Evolutionary conservation across 2,797 vertebrate species (phyloP), one percentile per base, ranked within the genome.

Genomic region (Squalus acanthias): DNA sequence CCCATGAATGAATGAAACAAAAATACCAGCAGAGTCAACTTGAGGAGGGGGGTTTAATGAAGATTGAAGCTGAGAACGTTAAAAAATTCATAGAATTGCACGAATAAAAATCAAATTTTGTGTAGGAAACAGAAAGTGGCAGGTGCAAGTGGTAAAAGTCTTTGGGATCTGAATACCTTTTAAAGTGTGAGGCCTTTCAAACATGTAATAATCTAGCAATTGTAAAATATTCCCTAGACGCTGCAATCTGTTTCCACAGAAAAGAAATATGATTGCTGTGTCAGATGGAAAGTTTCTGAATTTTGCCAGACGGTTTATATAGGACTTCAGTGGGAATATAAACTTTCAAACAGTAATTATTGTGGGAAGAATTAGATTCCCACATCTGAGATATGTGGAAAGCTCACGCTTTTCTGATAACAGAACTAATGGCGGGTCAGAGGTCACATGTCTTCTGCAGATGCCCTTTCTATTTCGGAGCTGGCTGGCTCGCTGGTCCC

Each of bases 331-430:
- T 93, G 63, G 63, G n/a, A 93, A 93, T 46, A 93, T 69, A 93
- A 93, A 93, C 91, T 93, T 12, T 69, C 33, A 93, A 69, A 69
- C 9, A 26, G 39, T 46, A 46, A 93, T 8, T 3, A 24, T 46
- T 69, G 20, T 93, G 91, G 91, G 91, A 93, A 69, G 65, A 69
- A 69, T 67, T 69, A 24, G n/a, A 69, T 93, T 93, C 91, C 91
- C 91, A 93, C 91, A 93, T 93, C 91, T 69, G 63, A 5, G 20
- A 69, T 93, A 39, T 67, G n/a, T 46, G 22, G 91, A 69, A 9
- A 93, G 20, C 9, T 93, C 8, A 46, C 7, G 9, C 33, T 93
- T 67, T 92, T 10, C 1, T 69, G 65, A 24, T n/a, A 65, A 24
- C 29, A 46, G n/a, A 46, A 69, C 91, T 22, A 24, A 93, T 1